Conservation (phyloP, 2,113 vertebrate genomes). For the Coptodon rendalli region DNA sequence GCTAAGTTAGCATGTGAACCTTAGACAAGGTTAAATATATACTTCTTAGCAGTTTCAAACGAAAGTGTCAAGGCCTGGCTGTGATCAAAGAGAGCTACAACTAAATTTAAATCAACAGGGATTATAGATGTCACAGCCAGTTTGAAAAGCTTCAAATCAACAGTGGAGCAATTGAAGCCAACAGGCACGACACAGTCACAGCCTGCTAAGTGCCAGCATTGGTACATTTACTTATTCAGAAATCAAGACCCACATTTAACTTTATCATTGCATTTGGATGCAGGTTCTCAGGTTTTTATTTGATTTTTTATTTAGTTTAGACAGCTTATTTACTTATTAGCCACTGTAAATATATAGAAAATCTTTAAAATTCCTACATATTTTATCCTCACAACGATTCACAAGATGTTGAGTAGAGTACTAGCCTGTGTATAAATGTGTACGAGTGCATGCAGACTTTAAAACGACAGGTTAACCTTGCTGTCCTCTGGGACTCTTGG, state of each 20-base stretch:
- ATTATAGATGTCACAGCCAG: conserved; percentile 16
- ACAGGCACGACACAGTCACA: conserved; percentile 2
- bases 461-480: conserved; percentile 49
- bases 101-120: conserved; percentile 29
- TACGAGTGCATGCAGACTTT: background rate
- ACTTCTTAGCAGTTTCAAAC: background rate
- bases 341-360: background rate
- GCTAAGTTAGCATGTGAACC: background rate
- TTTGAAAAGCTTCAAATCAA: conserved; percentile 37
- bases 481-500: conserved; percentile 30
- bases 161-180: conserved; percentile 8
- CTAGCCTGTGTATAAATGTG: background rate
- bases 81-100: conserved; percentile 21
- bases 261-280: background rate
- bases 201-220: background rate
- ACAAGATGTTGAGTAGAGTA: background rate
- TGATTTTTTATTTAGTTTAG: background rate
- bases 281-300: background rate
- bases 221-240: background rate
- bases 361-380: background rate
- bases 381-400: background rate
- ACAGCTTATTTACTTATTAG: background rate
- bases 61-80: background rate
- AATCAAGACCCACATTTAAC: background rate
- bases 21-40: background rate